Conservation (phyloP, 1,140 invertebrate species). For the Cotesia typhae region DNA sequence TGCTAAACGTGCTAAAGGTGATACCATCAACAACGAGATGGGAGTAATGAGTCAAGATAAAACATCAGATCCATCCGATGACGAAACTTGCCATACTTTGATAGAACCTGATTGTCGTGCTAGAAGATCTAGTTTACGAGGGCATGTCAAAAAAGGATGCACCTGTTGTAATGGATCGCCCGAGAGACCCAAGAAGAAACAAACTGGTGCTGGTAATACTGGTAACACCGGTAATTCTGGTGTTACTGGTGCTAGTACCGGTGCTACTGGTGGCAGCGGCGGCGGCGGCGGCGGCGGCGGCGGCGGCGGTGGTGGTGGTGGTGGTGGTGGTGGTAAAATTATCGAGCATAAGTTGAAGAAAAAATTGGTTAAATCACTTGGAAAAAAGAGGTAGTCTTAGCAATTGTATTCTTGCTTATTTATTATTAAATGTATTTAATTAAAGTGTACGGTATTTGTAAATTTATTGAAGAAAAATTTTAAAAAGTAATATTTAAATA, state of each 20-base stretch:
- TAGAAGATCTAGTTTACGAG: conserved; percentile 63
- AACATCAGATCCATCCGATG: conserved; percentile 57
- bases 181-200: conserved; percentile 60
- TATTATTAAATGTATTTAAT: conserved; percentile 18
- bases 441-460: conserved; percentile 42
- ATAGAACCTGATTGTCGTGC: conserved; percentile 57
- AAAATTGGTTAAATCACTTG: conserved; percentile 53
- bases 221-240: conserved; percentile 39
- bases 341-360: conserved; percentile 59
- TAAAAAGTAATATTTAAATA: conserved; percentile 21
- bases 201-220: neutral
- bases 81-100: conserved; percentile 51
- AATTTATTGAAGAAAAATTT: conserved; percentile 32
- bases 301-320: neutral
- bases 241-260: neutral
- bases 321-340: conserved; percentile 17
- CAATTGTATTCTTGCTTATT: conserved; percentile 48
- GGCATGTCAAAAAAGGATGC: conserved; percentile 67
- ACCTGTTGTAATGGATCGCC: conserved; percentile 66
- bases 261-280: neutral
- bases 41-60: conserved; percentile 52
- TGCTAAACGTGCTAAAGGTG: conserved; percentile 42
- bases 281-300: neutral
- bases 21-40: conserved; percentile 42
- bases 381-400: conserved; percentile 66